These are phyloP conservation scores for Cosmia pyralina DNA, from an alignment of 2,888 invertebrate genomes.

Conservation along the genomic window DNA sequence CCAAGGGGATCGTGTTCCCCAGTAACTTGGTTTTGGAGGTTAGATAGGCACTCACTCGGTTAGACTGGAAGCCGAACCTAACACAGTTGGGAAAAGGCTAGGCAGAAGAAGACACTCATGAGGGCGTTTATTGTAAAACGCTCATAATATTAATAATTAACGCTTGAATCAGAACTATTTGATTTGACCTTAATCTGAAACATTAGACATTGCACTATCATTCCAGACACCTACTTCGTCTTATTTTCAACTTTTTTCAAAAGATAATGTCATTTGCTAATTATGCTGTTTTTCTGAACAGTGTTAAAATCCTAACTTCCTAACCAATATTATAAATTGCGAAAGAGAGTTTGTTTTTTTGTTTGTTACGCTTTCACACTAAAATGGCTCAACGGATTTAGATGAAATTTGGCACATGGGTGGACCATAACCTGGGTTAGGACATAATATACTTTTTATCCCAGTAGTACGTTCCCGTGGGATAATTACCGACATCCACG, in stretches of 20 bases:
- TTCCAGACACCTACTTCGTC: neutral
- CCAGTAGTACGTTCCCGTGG: too few relatives aligned
- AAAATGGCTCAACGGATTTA: too few relatives aligned
- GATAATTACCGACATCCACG: too few relatives aligned
- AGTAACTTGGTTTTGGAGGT: neutral
- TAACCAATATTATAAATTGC: too few relatives aligned
- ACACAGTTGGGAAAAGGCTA: neutral
- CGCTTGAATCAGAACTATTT: neutral
- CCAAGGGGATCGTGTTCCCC: neutral
- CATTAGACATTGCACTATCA: neutral
- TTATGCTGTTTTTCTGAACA: neutral
- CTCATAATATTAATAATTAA: neutral
- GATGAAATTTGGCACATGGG: too few relatives aligned
- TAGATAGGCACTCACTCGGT: neutral
- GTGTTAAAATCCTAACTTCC: too few relatives aligned
- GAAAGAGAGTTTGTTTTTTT: too few relatives aligned
- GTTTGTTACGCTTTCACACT: too few relatives aligned
- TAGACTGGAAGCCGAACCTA: neutral
- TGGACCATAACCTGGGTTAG: too few relatives aligned
- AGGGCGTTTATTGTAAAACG: neutral
- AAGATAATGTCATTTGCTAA: neutral
- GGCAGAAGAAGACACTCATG: neutral
- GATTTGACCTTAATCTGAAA: neutral
- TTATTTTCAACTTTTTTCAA: neutral
- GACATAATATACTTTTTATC: too few relatives aligned